Conservation (phyloP, 2,113 vertebrate genomes). For the Dryoscopus gambensis region DNA sequence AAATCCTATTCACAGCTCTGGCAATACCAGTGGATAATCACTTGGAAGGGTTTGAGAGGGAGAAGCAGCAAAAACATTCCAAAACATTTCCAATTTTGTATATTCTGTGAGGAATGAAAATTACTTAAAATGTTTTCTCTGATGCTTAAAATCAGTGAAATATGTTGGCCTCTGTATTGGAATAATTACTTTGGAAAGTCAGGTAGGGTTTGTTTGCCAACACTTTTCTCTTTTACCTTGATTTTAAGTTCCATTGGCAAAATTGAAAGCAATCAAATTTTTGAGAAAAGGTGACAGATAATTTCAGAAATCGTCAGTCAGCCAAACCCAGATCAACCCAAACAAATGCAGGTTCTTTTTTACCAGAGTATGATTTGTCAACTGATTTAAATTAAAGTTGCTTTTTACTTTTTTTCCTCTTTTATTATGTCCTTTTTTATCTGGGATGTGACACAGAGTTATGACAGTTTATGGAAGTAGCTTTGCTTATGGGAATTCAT, state of each 20-base stretch:
- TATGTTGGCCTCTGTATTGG: not conserved
- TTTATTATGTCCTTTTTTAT: not conserved
- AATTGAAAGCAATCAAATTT: not conserved
- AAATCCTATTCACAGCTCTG: not conserved
- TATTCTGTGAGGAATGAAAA: not conserved
- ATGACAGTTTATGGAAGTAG: not conserved
- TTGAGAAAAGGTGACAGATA: not conserved
- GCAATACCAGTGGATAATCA: not conserved
- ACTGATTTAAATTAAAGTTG: not conserved
- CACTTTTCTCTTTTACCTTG: not conserved
- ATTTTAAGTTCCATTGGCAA: not conserved
- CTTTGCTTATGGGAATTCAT: not conserved
- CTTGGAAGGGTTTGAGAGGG: not conserved
- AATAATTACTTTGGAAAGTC: not conserved
- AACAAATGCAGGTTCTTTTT: not conserved
- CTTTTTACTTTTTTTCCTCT: not conserved
- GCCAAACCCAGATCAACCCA: not conserved
- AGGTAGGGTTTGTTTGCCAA: not conserved
- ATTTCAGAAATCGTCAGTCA: not conserved
- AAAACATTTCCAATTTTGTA: not conserved
- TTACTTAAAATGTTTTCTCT: not conserved
- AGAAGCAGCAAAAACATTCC: not conserved
- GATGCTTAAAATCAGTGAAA: not conserved
- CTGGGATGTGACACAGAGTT: not conserved
- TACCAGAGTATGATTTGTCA: not conserved